Evolutionary conservation across 2,113 vertebrate species (phyloP), one percentile per base, ranked within the genome.

Genomic region (Oncorhynchus kisutch): DNA sequence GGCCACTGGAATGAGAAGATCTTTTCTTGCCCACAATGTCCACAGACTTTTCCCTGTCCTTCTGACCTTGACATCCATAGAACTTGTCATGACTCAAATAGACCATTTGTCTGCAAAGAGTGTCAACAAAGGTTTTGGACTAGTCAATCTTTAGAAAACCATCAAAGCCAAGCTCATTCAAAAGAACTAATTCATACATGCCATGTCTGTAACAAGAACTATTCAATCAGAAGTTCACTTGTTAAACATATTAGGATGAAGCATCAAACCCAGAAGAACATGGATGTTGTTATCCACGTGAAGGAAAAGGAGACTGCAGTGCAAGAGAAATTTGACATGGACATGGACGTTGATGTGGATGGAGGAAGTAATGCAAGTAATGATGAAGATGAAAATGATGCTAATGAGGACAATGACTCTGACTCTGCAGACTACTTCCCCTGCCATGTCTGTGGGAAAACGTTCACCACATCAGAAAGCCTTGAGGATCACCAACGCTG

Each of bases 371-470:
- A 79, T 70, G 72, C 74, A 0, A 29, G 45, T 7, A 20, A 24
- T 45, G 69, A 80, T 14, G 54, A 8, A 11, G 60, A 78, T 51
- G 64, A 59, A 51, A 64, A 72, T 29, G 62, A 57, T n/a, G 68
- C 71, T 14, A 89, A 67, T 45, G 84, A 69, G n/a, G 85, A 87
- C 76, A 87, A 88, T 12, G 91, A 94, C 48, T 92, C 92, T 0
- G 93, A 94, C 73, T 91, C 92, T 5, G 94, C 93, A 2, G 92
- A 92, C 4, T 94, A 93, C 81, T 94, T 94, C 75, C 93, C 94
- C 0, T 94, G 94, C 64, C 93, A 94, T 64, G 93, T 94, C 24
- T 95, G 94, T 59, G 92, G 93, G 8, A 94, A 95, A 82, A 93
- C 93, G 29, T 95, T 95, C 82, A 57, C 87, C 25, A 94, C 92